Evolutionary conservation across 2,797 vertebrate genomes (phyloP).

Genomic region (Nyctibius grandis): DNA sequence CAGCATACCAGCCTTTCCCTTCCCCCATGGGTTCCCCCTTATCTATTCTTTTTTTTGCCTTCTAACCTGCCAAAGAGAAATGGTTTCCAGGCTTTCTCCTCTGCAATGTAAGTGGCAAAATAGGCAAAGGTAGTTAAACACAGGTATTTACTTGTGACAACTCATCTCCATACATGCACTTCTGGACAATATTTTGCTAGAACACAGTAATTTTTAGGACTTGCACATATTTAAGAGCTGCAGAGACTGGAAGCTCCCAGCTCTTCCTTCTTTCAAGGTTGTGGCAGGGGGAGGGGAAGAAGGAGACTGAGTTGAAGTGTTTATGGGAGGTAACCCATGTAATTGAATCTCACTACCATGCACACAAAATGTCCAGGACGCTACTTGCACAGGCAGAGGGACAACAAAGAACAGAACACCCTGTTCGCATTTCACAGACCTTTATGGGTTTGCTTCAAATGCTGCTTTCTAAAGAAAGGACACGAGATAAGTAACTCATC

Average conservation of each 20-base stretch:
- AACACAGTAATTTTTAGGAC: not conserved
- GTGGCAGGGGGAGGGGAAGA: not conserved
- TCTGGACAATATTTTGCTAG: not conserved
- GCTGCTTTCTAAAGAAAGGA: slow-evolving; percentile 46
- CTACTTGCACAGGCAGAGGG: not conserved
- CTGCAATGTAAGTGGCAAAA: not conserved
- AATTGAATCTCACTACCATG: not conserved
- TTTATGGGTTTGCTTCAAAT: slow-evolving; percentile 27
- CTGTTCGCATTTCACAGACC: not conserved
- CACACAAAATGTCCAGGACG: not conserved
- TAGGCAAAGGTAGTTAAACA: not conserved
- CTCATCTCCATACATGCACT: not conserved
- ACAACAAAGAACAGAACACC: not conserved
- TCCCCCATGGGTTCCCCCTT: not conserved
- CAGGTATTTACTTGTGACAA: not conserved
- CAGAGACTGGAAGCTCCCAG: not conserved
- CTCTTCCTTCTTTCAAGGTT: not conserved
- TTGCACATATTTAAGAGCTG: not conserved
- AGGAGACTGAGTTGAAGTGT: not conserved
- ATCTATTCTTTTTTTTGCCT: not conserved
- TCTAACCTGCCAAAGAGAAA: not conserved
- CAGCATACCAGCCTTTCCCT: not conserved
- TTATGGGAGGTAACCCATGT: not conserved
- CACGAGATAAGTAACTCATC: slow-evolving; percentile 4
- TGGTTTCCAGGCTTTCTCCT: not conserved